These are phyloP conservation scores for Cygnus olor DNA, from an alignment of 2,797 vertebrate genomes.

Conservation along the genomic window DNA sequence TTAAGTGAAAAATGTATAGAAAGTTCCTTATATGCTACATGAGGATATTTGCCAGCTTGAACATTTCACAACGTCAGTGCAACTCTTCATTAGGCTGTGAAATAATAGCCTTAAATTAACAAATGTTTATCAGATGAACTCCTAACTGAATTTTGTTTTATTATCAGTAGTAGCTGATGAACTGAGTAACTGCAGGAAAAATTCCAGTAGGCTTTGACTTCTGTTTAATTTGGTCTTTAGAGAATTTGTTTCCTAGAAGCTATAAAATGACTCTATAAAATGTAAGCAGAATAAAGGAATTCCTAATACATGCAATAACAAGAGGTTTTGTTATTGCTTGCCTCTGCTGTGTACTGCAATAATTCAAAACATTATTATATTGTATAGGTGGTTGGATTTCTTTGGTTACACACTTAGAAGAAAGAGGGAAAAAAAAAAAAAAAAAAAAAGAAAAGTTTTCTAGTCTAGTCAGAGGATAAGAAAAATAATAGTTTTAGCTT, in stretches of 20 bases:
- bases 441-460: background rate
- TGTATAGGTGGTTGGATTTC: constrained; percentile 25
- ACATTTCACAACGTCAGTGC: background rate
- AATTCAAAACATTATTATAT: background rate
- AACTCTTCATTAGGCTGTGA: background rate
- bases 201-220: constrained; percentile 16
- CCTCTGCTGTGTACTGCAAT: background rate
- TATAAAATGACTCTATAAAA: constrained; percentile 38
- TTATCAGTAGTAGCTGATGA: background rate
- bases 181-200: background rate
- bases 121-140: background rate
- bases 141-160: background rate
- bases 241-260: constrained; percentile 17
- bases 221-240: constrained; percentile 32
- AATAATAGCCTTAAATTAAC: background rate
- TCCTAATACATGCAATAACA: background rate
- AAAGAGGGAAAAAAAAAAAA: background rate
- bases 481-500: constrained; percentile 13
- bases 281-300: background rate
- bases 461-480: constrained; percentile 16
- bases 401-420: background rate
- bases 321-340: background rate
- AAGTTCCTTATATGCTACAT: background rate
- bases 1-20: background rate
- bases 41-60: background rate